Evolutionary conservation across 2,797 vertebrate species (phyloP).

Genomic region (Caiman crocodilus): DNA sequence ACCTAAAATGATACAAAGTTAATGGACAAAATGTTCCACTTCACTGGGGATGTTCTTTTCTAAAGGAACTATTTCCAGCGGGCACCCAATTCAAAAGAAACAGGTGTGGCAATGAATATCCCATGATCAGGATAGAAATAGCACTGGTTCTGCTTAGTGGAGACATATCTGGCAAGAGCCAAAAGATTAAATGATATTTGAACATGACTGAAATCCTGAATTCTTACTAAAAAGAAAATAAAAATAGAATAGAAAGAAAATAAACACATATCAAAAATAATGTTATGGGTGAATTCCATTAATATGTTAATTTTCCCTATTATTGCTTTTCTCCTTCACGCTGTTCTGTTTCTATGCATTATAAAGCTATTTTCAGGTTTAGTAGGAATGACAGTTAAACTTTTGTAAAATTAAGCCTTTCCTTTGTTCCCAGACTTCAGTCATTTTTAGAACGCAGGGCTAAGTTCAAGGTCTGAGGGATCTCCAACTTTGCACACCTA

Average conservation of each 20-base stretch:
- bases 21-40: background rate
- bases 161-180: background rate
- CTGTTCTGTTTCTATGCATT: background rate
- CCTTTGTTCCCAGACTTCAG: background rate
- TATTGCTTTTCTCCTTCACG: background rate
- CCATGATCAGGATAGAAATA: background rate
- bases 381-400: background rate
- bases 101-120: background rate
- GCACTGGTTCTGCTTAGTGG: background rate
- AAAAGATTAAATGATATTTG: background rate
- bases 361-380: background rate
- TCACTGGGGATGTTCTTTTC: background rate
- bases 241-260: background rate
- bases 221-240: background rate
- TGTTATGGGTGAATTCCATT: background rate
- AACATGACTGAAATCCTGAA: background rate
- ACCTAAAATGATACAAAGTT: background rate
- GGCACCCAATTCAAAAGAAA: background rate
- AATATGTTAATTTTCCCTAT: background rate
- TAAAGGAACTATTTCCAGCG: background rate
- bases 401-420: background rate
- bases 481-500: background rate
- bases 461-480: background rate
- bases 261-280: background rate
- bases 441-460: fast-evolving